phyloP scores from a whole-genome alignment of 2,113 vertebrate genomes.

The Tautogolabrus adspersus region DNA sequence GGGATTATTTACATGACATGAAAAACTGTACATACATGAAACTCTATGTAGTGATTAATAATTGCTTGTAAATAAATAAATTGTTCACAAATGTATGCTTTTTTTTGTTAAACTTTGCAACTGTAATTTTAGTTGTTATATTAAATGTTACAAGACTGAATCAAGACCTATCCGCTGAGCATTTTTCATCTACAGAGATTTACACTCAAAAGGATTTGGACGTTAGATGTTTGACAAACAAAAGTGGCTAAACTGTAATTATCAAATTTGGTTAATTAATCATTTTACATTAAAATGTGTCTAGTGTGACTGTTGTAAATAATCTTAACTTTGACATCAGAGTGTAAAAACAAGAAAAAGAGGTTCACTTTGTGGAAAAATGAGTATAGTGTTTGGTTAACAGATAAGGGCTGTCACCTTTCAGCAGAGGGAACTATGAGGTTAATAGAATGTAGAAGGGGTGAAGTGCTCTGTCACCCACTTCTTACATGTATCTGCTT shows the following conservation, averaged over 20 bases:
- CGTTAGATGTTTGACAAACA: too few relatives aligned
- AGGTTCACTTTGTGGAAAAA: neutral
- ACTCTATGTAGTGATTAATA: conserved; percentile 28
- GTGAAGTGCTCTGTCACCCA: conserved; percentile 54
- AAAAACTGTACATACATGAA: conserved; percentile 28
- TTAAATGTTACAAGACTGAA: too few relatives aligned
- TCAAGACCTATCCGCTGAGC: too few relatives aligned
- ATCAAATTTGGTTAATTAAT: too few relatives aligned
- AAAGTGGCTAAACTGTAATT: too few relatives aligned
- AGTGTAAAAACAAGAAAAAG: conserved; percentile 10
- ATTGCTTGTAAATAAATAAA: conserved; percentile 55
- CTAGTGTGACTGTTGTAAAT: neutral
- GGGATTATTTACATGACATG: conserved; percentile 1
- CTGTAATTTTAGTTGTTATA: too few relatives aligned
- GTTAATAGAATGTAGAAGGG: conserved; percentile 17
- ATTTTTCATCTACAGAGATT: too few relatives aligned
- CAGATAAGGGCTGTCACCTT: conserved; percentile 6
- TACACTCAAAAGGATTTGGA: too few relatives aligned
- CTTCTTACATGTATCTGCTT: conserved; percentile 13
- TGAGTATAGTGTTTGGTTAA: neutral
- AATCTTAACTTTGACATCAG: neutral
- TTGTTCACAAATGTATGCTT: conserved; percentile 3
- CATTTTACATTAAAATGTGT: neutral
- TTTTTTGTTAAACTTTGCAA: neutral
- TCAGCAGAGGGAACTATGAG: conserved; percentile 35